Conservation (phyloP, 1,140 invertebrate genomes). For the Drosophila bifasciata region DNA sequence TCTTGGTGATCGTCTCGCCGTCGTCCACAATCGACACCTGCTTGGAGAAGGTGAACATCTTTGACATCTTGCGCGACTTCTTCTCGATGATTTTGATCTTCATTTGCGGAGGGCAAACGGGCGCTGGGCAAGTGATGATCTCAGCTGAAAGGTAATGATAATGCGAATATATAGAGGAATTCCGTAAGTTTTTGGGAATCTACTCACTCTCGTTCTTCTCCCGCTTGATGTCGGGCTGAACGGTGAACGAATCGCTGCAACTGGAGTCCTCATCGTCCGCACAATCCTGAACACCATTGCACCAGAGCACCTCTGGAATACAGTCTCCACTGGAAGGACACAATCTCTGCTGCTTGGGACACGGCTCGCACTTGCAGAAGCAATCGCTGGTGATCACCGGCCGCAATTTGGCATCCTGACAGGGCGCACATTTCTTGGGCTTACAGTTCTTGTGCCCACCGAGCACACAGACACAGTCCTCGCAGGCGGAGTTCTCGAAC, state of each 20-base stretch:
- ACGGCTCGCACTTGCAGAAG: slow-evolving; percentile 90
- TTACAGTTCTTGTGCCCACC: slow-evolving; percentile 88
- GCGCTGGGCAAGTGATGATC: slow-evolving; percentile 82
- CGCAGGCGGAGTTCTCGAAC: slow-evolving; percentile 89
- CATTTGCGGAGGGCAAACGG: slow-evolving; percentile 87
- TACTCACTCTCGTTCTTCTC: slow-evolving; percentile 66
- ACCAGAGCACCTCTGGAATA: slow-evolving; percentile 89
- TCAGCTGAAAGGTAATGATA: slow-evolving; percentile 44
- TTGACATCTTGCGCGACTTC: slow-evolving; percentile 76
- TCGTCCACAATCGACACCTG: slow-evolving; percentile 68
- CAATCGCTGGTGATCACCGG: slow-evolving; percentile 85
- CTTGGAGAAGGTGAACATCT: slow-evolving; percentile 80
- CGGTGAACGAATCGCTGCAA: slow-evolving; percentile 85
- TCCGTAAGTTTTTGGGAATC: neutral
- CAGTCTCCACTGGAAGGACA: slow-evolving; percentile 92
- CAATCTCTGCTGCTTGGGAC: slow-evolving; percentile 86
- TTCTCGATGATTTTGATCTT: slow-evolving; percentile 82
- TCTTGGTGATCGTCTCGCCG: slow-evolving; percentile 70
- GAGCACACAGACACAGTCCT: slow-evolving; percentile 90
- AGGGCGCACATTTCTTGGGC: slow-evolving; percentile 88
- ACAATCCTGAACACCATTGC: slow-evolving; percentile 93
- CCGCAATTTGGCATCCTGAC: slow-evolving; percentile 84
- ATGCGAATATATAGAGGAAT: neutral
- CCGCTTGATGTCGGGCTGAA: slow-evolving; percentile 43
- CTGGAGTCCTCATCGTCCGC: slow-evolving; percentile 90